Base-by-base conservation (phyloP, 37 sponge, comb jelly and placozoan species). In the Sycon ciliatum region DNA sequence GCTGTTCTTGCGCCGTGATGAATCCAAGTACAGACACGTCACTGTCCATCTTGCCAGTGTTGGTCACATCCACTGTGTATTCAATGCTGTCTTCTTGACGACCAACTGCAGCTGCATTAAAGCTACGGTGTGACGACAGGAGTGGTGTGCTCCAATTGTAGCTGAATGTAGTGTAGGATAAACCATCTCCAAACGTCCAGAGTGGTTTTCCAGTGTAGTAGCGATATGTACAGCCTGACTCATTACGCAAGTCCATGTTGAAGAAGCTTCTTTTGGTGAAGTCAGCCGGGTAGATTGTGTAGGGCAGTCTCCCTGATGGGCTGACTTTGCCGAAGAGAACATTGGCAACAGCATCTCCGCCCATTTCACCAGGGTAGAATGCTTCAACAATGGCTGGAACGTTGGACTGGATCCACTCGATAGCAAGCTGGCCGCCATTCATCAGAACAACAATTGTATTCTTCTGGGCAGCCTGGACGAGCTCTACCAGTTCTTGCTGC, bases 331-430 rank as follows among this genome's bases (percentile, higher is more conserved):
- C 86, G 69, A 46, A 81, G 22, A 86, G 57, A 7, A 86, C 79
- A 4, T 86, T 79, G 62, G 82, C 86, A 33, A 86, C 49, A 0
- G 82, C 86, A 26, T 73, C 57, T 39, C 86, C 86, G 36, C 86
- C 86, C 33, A 81, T 77, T 64, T 86, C 81, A n/a, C 86, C 86
- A 27, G 86, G 82, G 34, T 86, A 86, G 3, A 81, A 81, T 28
- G 39, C 49, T 81, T 81, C 80, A 13, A 86, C 31, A 3, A 86
- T 27, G n/a, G 71, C 86, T 9, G 49, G 49, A 9, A 42, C 49
- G 49, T 42, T 42, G 49, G 9, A 9, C 49, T 42, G 72, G 24
- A 71, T 82, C 72, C 77, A 78, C 7, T 55, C 67, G 53, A 86
- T 82, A 57, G 81, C 87, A 22, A 87, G 82, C 32, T 79, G 77